These are phyloP conservation scores for Ptilonorhynchus violaceus DNA, from an alignment of 2,113 vertebrate species.

Conservation along the genomic window DNA sequence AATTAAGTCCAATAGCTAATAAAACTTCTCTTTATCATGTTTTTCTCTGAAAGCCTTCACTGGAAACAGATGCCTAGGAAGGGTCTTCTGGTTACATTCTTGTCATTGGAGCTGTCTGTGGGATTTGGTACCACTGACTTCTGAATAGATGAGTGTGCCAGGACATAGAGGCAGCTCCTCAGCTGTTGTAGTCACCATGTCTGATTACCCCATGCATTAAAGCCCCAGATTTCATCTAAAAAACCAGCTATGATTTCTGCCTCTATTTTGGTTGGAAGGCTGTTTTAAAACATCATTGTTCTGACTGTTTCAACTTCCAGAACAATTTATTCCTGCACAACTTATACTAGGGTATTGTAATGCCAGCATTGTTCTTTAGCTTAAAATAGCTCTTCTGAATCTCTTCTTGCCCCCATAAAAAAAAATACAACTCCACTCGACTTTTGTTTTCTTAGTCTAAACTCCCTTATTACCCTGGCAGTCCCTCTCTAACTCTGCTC, in stretches of 20 bases:
- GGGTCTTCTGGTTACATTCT: neutral
- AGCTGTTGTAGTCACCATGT: neutral
- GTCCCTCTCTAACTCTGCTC: neutral
- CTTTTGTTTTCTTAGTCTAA: neutral
- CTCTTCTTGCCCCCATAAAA: neutral
- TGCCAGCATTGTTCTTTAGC: constrained; percentile 14
- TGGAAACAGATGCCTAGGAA: neutral
- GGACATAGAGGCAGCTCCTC: neutral
- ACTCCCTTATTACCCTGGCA: neutral
- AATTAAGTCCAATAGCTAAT: neutral
- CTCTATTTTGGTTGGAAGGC: constrained; percentile 30
- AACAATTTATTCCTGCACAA: neutral
- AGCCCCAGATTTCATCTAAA: neutral
- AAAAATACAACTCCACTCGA: neutral
- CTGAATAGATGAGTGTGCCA: neutral
- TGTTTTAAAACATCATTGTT: neutral
- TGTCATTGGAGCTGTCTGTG: neutral
- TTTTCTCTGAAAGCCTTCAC: neutral
- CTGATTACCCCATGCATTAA: neutral
- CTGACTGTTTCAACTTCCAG: constrained; percentile 19
- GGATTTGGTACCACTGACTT: neutral
- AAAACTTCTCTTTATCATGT: neutral
- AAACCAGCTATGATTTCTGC: neutral
- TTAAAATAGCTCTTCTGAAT: constrained; percentile 31
- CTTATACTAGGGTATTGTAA: neutral